Evolutionary conservation across 2,888 invertebrate species (phyloP), one percentile per base, ranked within the genome.

Genomic region (Antheraea assamensis): DNA sequence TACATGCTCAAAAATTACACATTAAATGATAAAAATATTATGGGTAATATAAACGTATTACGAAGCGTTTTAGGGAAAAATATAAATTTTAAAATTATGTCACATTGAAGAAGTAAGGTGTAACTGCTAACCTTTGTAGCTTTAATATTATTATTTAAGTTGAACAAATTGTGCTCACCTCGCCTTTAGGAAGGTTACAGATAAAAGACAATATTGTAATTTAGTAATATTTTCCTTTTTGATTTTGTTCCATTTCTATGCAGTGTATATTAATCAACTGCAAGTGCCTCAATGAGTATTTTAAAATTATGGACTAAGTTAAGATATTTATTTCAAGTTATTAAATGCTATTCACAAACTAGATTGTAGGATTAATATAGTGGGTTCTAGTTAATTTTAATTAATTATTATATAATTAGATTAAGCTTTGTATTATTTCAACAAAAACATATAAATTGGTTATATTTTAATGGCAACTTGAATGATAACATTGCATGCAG

Each of bases 141-240:
- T 73, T 73, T 73, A 73, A 73, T 27, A 47, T 73, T 73, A 55
- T 70, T n/a, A 73, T 58, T 70, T 42, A 70, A 35, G 19, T 27
- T 73, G n/a, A 68, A 72, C 68, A 73, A 70, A 55, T 27, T 61
- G 24, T 70, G 72, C 72, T 74, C 70, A 72, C 70, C 70, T 68
- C 24, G 61, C 64, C 30, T 61, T 72, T 47, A 42, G 30, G 58
- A 66, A 70, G 70, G 42, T 24, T 70, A 71, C 64, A 74, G 70
- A 30, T 72, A 49, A 19, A 72, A 72, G 70, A 71, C 70, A 55
- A 61, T 70, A 72, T 49, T 70, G 19, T 70, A 74, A 30, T 71
- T 17, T 68, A 68, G 71, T 70, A 71, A 64, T 58, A 72, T 42
- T 58, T 58, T 58, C 24, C 13, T n/a, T 58, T 10, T 58, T 42